Evolutionary conservation across 1,140 invertebrate species (phyloP).

Genomic region (Drosophila punjabiensis): DNA sequence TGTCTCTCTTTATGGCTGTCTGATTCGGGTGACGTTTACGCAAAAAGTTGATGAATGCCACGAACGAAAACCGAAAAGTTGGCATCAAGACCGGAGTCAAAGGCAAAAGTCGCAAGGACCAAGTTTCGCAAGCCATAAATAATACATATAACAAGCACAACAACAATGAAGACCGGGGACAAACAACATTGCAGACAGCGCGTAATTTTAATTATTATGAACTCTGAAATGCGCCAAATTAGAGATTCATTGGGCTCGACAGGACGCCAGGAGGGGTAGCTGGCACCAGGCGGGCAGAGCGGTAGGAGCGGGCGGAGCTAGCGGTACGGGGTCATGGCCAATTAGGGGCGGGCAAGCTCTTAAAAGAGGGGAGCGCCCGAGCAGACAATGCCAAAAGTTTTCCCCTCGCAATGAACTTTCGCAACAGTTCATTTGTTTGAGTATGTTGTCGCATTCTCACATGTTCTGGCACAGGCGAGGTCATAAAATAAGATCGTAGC

Average conservation of each 20-base stretch:
- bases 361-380: neutral
- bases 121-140: slow-evolving; percentile 68
- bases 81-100: slow-evolving; percentile 72
- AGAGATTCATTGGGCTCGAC: slow-evolving; percentile 71
- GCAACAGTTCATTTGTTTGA: slow-evolving; percentile 50
- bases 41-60: slow-evolving; percentile 78
- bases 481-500: neutral
- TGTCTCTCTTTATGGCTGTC: slow-evolving; percentile 2
- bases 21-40: slow-evolving; percentile 41
- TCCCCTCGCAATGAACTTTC: slow-evolving; percentile 65
- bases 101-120: slow-evolving; percentile 66
- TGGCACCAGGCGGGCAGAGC: slow-evolving; percentile 3
- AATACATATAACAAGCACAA: slow-evolving; percentile 69
- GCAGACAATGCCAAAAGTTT: slow-evolving; percentile 69
- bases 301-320: neutral
- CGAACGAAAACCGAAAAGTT: slow-evolving; percentile 60
- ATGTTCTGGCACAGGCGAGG: neutral
- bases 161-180: slow-evolving; percentile 36
- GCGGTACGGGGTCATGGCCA: slow-evolving; percentile 6
- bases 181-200: slow-evolving; percentile 68
- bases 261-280: slow-evolving; percentile 3
- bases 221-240: slow-evolving; percentile 73
- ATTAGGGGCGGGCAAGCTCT: slow-evolving; percentile 11
- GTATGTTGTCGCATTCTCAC: slow-evolving; percentile 16
- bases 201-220: slow-evolving; percentile 83